Evolutionary conservation across 2,113 vertebrate genomes (phyloP).

Genomic region (Lonchura striata): DNA sequence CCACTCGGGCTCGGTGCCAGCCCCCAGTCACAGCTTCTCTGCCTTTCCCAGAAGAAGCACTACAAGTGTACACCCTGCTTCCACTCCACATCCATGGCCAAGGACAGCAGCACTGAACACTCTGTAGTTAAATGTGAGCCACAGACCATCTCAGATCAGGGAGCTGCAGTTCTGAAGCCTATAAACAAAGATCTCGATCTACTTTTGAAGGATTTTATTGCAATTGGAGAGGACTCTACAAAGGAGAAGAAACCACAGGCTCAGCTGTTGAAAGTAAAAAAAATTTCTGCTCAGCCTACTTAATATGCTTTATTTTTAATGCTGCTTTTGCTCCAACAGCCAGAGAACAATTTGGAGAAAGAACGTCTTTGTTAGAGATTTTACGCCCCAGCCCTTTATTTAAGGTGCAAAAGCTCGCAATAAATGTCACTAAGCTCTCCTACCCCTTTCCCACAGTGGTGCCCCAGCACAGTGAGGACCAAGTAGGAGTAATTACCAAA

Average conservation of each 20-base stretch:
- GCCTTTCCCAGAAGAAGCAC: neutral
- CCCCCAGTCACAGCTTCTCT: neutral
- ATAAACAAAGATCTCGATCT: neutral
- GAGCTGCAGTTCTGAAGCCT: neutral
- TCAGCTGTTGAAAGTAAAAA: neutral
- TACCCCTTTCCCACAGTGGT: conserved; percentile 15
- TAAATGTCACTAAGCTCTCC: neutral
- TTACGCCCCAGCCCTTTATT: conserved; percentile 8
- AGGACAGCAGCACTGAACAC: neutral
- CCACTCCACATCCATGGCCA: neutral
- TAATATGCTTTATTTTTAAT: conserved; percentile 18
- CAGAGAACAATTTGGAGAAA: conserved; percentile 5
- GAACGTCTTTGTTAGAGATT: conserved; percentile 35
- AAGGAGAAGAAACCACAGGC: neutral
- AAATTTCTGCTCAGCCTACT: conserved; percentile 30
- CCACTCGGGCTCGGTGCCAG: neutral
- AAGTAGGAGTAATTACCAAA: neutral
- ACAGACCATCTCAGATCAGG: neutral
- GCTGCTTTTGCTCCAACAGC: neutral
- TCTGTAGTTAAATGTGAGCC: neutral
- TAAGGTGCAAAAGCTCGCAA: conserved; percentile 31
- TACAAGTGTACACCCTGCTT: neutral
- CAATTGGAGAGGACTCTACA: neutral
- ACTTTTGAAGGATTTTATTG: neutral
- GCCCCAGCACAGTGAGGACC: neutral